Percentiles rank a stretch among this genome's conserved stretches.
Evolutionary conservation across 2,888 invertebrate genomes (phyloP).

Genomic region (Scrobipalpa atriplicella): DNA sequence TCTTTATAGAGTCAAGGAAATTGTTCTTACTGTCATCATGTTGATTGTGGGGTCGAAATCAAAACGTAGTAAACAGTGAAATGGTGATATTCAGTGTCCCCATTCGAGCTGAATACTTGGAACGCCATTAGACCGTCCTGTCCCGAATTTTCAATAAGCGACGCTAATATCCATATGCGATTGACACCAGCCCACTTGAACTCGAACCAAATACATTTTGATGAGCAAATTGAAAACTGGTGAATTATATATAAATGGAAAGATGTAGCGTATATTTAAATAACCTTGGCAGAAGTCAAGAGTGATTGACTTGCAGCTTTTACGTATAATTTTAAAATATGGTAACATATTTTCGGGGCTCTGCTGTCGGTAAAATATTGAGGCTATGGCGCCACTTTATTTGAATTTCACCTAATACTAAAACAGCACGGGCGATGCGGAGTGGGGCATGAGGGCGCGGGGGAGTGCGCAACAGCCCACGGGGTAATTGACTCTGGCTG

Average conservation of each 20-base stretch:
- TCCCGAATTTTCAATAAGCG: slow-evolving; percentile 51
- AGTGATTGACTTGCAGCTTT: not conserved
- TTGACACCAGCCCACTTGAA: slow-evolving; percentile 56
- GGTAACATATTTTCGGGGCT: not conserved
- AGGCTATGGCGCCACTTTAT: not conserved
- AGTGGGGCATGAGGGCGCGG: slow-evolving; percentile 30
- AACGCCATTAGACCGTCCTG: slow-evolving; percentile 46
- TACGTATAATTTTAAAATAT: not conserved
- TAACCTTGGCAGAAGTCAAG: too few species aligned
- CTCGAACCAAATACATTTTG: slow-evolving; percentile 71
- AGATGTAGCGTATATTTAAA: not conserved
- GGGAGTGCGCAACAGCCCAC: slow-evolving; percentile 54
- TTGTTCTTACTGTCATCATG: not conserved
- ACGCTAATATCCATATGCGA: slow-evolving; percentile 52
- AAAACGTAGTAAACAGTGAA: slow-evolving; percentile 3
- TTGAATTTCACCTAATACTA: not conserved
- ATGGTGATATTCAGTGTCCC: slow-evolving; percentile 32
- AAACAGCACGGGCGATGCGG: slow-evolving; percentile 3
- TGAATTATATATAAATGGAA: not conserved
- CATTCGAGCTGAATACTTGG: slow-evolving; percentile 37
- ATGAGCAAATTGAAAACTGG: slow-evolving; percentile 38
- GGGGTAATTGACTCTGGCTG: slow-evolving; percentile 86
- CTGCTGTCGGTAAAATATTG: not conserved
- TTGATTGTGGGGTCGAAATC: too few species aligned
- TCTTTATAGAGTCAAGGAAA: not conserved